Conservation (phyloP, 1,140 invertebrate species). For the Streblospio benedicti region DNA sequence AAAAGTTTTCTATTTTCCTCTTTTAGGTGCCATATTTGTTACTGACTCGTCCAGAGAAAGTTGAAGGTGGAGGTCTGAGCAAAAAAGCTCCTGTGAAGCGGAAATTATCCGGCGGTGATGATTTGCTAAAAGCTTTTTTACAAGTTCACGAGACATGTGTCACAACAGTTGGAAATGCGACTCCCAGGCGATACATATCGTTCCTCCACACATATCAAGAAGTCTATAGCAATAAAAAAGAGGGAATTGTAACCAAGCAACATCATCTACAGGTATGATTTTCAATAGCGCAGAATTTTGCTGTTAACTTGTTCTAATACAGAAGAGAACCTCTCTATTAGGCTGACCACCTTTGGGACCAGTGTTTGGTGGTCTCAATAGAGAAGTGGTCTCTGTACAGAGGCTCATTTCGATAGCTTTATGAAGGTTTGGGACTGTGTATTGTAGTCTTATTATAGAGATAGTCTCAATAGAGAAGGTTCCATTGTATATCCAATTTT, state of each 20-base stretch:
- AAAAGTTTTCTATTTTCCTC: too few species aligned
- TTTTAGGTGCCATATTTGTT: conserved; percentile 40
- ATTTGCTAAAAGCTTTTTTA: conserved; percentile 47
- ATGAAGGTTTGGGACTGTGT: too few species aligned
- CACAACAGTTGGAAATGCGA: conserved; percentile 36
- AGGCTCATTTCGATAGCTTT: too few species aligned
- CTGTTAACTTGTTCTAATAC: too few species aligned
- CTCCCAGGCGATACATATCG: conserved; percentile 54
- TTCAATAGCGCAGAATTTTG: too few species aligned
- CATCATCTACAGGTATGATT: conserved; percentile 54
- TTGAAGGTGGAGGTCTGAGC: conserved; percentile 38
- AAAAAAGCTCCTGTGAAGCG: conserved; percentile 28
- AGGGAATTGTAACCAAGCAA: conserved; percentile 50
- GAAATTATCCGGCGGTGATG: conserved; percentile 39
- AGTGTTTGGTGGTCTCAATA: too few species aligned
- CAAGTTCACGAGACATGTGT: conserved; percentile 48
- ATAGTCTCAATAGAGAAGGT: too few species aligned
- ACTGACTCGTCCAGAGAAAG: conserved; percentile 36
- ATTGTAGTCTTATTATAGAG: too few species aligned
- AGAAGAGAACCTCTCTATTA: too few species aligned
- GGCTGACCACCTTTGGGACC: too few species aligned
- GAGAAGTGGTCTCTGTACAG: too few species aligned
- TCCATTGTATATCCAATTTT: too few species aligned
- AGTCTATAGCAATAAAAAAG: conserved; percentile 54
- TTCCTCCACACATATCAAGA: conserved; percentile 57